Base-by-base conservation (phyloP, 2,797 vertebrate species). In the Urophycis tenuis region DNA sequence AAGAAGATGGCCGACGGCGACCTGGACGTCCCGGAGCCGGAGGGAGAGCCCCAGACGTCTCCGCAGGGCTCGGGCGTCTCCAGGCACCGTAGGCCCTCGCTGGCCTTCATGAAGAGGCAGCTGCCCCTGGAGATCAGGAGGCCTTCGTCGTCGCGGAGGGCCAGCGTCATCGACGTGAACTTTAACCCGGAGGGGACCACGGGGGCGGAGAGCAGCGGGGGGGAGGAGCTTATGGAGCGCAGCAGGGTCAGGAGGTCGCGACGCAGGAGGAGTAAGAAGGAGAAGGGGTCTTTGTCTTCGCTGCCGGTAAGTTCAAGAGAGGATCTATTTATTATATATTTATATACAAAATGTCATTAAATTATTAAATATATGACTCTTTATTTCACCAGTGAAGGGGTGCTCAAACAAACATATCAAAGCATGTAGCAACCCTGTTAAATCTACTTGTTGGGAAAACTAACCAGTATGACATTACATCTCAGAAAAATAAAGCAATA, bases 141-240 rank as follows among this genome's bases (percentile, higher is more conserved):
- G 22, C 81, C 87, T 4, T 77, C 81, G 1, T 87, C 87, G 0
- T 84, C 87, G 15, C 75, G 78, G 4, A 84, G 90, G 32, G 86
- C 86, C 14, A 91, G 82, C 80, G 82, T 91, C 81, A 91, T 91
- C 2, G 88, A 92, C 33, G 77, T 92, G 74, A 90, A 88, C 84
- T 91, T 91, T 74, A 90, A 92, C 45, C 53, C 84, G 36, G 87
- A 86, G 19, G 86, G 14, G 75, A 67, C 70, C 17, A 70, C 71
- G 17, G 72, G 76, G 14, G 84, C 81, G 70, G 88, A 87, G 72
- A 83, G 70, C 17, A 81, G 85, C 9, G 76, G 53, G 22, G 74
- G 75, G 9, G 81, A 85, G 1, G 82, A 87, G 14, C 35, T 34
- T 0, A 84, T 89, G 1, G 81, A 72, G n/a, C 72, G 67, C 71